Conservation (phyloP, 2,888 invertebrate species). For the Chrysina gloriosa region DNA sequence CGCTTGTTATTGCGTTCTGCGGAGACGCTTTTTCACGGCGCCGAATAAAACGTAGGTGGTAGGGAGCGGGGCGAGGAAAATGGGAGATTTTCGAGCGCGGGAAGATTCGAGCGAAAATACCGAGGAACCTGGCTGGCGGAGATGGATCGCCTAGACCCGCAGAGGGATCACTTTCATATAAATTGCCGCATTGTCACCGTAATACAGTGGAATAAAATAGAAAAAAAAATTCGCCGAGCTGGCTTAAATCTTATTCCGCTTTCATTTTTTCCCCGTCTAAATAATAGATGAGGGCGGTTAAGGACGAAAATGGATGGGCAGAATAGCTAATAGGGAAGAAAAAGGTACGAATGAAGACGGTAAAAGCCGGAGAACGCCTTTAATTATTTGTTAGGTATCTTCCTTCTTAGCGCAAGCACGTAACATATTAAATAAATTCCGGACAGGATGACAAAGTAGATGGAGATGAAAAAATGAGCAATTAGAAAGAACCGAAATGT, state of each 20-base stretch:
- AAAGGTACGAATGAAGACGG: background rate
- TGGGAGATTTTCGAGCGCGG: background rate
- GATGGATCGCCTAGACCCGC: slow-evolving; percentile 28
- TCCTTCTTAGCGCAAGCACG: no score
- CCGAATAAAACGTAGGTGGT: background rate
- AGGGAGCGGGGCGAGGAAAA: background rate
- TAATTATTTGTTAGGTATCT: no score
- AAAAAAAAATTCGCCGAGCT: slow-evolving; percentile 11
- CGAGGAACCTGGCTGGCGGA: background rate
- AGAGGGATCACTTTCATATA: slow-evolving; percentile 25
- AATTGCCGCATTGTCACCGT: slow-evolving; percentile 31
- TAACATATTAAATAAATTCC: no score
- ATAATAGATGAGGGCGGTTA: slow-evolving; percentile 18
- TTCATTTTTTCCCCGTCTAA: slow-evolving; percentile 25
- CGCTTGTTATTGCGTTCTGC: slow-evolving; percentile 3
- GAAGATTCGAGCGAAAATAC: background rate
- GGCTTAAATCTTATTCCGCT: slow-evolving; percentile 6
- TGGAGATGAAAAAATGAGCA: no score
- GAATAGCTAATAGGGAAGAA: background rate
- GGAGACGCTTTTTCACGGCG: background rate
- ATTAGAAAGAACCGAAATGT: no score
- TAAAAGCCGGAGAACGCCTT: background rate
- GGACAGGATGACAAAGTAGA: no score
- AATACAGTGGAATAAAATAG: slow-evolving; percentile 17
- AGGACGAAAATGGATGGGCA: background rate